Base-by-base conservation (phyloP, 2,113 vertebrate genomes). In the Ascaphus truei region DNA sequence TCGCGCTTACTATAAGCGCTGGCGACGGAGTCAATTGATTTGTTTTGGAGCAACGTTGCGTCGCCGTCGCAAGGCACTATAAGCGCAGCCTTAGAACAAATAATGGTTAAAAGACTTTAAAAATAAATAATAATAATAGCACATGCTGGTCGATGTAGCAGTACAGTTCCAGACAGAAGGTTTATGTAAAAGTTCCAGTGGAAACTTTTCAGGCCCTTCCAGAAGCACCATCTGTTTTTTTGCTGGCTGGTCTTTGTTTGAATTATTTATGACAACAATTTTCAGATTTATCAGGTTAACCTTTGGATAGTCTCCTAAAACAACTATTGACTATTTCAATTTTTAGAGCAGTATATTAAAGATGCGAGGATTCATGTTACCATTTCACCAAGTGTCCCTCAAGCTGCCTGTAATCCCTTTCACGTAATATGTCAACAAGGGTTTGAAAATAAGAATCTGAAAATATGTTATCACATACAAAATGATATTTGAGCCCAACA, bases 201-300 rank as follows among this genome's bases (percentile, higher is more conserved):
- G 82, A 86, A 84, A 82, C 52, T 69, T 55, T 82, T 81, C 79
- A 74, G 60, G 71, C 62, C 60, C 59, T 84, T 89, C 78, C 76
- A 87, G 81, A 80, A 88, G 81, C 76, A 75, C 80, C 87, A 88
- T 89, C 84, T 89, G 87, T 84, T 90, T 84, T 90, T 86, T 80
- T 76, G 72, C 73, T 0, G 77, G 65, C 77, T 84, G 72, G 69
- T 79, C 77, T 82, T 76, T 77, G 73, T 81, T 86, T 83, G 73
- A 76, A 81, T 81, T 89, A 87, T 88, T 89, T 90, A 89, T 77
- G 80, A 80, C 69, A 61, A 74, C 73, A 76, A 81, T 84, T 81
- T 65, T 84, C 66, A 83, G 75, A 83, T 86, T 82, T 86, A 88
- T 88, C 83, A 78, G 77, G 75, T 81, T 88, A 83, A 86, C 80